Conservation (phyloP, 1,140 invertebrate genomes). For the Sweltsa coloradensis region DNA sequence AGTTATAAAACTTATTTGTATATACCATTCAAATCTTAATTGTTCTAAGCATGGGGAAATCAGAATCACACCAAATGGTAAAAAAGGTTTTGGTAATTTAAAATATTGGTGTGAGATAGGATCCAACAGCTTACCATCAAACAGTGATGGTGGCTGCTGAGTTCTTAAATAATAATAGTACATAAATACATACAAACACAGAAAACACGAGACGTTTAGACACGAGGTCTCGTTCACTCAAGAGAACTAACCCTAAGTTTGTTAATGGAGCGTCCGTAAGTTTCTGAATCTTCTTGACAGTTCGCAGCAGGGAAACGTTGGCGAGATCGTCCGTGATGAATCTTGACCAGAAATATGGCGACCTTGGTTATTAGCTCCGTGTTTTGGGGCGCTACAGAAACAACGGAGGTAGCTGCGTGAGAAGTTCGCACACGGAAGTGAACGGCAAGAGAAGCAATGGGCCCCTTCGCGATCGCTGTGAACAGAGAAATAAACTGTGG, state of each 20-base stretch:
- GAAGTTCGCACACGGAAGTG: slow-evolving; percentile 61
- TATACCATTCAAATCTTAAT: no score
- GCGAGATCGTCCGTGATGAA: slow-evolving; percentile 72
- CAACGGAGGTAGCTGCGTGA: slow-evolving; percentile 55
- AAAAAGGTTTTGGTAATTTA: not conserved
- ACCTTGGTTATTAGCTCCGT: slow-evolving; percentile 64
- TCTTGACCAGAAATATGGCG: slow-evolving; percentile 64
- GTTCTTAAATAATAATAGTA: not conserved
- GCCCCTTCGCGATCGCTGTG: slow-evolving; percentile 86
- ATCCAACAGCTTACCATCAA: no score
- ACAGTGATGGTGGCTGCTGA: no score
- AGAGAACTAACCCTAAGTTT: slow-evolving; percentile 48
- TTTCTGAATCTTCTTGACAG: slow-evolving; percentile 51
- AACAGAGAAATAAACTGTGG: no score
- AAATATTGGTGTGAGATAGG: no score
- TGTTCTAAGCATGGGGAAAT: not conserved
- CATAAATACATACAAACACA: not conserved
- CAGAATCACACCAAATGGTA: not conserved
- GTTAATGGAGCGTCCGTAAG: slow-evolving; percentile 40
- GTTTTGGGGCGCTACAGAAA: slow-evolving; percentile 50
- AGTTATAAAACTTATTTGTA: no score
- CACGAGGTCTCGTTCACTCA: no score
- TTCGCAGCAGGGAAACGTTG: slow-evolving; percentile 49
- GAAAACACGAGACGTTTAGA: no score
- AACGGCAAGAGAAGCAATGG: slow-evolving; percentile 76